A percentile compares a stretch with the other conserved stretches of the same genome.
phyloP scores from a whole-genome alignment of 2,113 vertebrate genomes.

The Orcinus orca region DNA sequence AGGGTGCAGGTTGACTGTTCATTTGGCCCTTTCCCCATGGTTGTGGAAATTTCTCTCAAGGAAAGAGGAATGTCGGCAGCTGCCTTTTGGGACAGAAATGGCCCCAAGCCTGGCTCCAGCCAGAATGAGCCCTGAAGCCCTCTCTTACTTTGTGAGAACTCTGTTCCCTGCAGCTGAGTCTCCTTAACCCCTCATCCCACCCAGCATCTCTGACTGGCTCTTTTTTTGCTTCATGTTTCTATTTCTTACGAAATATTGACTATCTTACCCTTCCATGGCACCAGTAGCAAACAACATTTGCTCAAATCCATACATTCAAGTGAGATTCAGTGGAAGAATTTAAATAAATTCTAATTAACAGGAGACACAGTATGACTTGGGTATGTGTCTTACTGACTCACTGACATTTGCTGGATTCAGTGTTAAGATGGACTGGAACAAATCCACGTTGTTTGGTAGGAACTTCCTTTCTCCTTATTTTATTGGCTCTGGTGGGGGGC shows the following conservation, averaged over 20 bases:
- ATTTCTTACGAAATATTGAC: background rate
- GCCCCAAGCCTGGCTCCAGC: background rate
- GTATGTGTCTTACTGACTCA: background rate
- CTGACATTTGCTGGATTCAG: background rate
- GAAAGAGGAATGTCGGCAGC: background rate
- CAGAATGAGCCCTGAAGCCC: background rate
- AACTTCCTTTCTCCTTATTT: background rate
- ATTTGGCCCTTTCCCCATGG: background rate
- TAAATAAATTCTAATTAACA: background rate
- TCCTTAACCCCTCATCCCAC: background rate
- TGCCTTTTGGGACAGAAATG: background rate
- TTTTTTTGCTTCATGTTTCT: background rate
- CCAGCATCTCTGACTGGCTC: background rate
- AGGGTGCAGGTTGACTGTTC: background rate
- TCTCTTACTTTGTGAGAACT: rapidly evolving
- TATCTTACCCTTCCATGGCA: background rate
- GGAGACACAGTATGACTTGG: background rate
- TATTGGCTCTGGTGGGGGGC: background rate
- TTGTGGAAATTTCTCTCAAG: background rate
- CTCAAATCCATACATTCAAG: background rate
- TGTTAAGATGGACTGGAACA: background rate
- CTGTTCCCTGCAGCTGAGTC: background rate
- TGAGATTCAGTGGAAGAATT: background rate
- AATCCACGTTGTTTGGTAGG: background rate
- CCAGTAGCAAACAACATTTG: background rate